Conservation (phyloP, 2,797 vertebrate species). For the Eupleurogrammus muticus region DNA sequence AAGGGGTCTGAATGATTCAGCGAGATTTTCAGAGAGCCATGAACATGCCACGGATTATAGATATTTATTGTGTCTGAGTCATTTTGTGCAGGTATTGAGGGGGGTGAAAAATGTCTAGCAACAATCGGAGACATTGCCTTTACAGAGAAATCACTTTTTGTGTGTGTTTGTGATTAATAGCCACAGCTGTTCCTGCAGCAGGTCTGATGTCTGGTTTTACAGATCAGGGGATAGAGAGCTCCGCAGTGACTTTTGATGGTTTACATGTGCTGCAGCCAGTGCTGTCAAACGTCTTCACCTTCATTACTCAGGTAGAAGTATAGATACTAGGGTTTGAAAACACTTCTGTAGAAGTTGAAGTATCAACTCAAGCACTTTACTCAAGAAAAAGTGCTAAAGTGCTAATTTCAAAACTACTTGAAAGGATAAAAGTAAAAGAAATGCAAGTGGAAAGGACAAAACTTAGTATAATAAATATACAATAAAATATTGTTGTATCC, state of each 20-base stretch:
- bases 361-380: too few species aligned
- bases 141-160: background rate
- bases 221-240: background rate
- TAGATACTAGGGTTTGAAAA: too few species aligned
- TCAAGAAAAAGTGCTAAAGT: too few species aligned
- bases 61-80: conserved; percentile 9
- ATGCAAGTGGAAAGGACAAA: too few species aligned
- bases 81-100: conserved; percentile 6
- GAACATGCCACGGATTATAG: conserved; percentile 23
- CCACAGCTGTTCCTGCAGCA: background rate
- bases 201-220: background rate
- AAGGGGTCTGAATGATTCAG: conserved; percentile 51
- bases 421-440: too few species aligned
- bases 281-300: too few species aligned
- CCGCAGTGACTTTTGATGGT: background rate
- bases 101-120: background rate
- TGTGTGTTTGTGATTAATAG: background rate
- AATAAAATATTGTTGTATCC: too few species aligned
- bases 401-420: too few species aligned
- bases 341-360: too few species aligned
- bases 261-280: background rate
- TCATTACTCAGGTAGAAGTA: too few species aligned
- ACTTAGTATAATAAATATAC: too few species aligned
- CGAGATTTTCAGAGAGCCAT: conserved; percentile 6
- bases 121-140: background rate